Evolutionary conservation across 2,888 invertebrate genomes (phyloP).

Genomic region (Lycaena phlaeas): DNA sequence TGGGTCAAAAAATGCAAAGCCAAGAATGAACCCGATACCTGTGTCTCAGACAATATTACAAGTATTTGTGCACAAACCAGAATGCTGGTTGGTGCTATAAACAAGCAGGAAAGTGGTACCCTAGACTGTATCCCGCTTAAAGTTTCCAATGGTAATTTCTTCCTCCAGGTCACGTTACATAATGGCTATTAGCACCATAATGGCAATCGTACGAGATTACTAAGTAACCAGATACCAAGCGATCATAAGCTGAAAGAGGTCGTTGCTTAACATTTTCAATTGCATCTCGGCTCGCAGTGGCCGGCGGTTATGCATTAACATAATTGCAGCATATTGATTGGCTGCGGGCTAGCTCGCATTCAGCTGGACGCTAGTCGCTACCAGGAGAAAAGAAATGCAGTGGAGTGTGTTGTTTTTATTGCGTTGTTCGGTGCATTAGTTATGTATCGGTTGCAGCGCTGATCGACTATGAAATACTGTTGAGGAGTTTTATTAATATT

Average conservation of each 20-base stretch:
- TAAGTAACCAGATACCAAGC: conserved; percentile 27
- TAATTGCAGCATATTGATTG: conserved; percentile 70
- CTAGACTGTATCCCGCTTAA: no score
- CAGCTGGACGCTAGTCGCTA: conserved; percentile 31
- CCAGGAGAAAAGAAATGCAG: conserved; percentile 23
- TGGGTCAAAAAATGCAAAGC: no score
- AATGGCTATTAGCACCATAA: no score
- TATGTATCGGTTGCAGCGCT: neutral
- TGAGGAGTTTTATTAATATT: no score
- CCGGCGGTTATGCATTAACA: conserved; percentile 61
- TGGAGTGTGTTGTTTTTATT: conserved; percentile 23
- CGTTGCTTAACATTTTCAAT: conserved; percentile 56
- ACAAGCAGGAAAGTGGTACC: no score
- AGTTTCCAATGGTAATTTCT: no score
- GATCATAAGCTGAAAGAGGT: conserved; percentile 38
- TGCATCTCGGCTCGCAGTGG: conserved; percentile 39
- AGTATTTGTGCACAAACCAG: no score
- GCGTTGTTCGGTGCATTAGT: conserved; percentile 11
- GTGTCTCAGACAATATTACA: no score
- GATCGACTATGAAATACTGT: neutral
- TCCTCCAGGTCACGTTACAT: no score
- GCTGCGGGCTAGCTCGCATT: conserved; percentile 32
- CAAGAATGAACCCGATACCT: no score
- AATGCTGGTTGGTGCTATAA: no score
- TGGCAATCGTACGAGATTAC: no score